Evolutionary conservation across 2,888 invertebrate genomes (phyloP), one percentile per base, ranked within the genome.

Genomic region (Tillus elongatus): DNA sequence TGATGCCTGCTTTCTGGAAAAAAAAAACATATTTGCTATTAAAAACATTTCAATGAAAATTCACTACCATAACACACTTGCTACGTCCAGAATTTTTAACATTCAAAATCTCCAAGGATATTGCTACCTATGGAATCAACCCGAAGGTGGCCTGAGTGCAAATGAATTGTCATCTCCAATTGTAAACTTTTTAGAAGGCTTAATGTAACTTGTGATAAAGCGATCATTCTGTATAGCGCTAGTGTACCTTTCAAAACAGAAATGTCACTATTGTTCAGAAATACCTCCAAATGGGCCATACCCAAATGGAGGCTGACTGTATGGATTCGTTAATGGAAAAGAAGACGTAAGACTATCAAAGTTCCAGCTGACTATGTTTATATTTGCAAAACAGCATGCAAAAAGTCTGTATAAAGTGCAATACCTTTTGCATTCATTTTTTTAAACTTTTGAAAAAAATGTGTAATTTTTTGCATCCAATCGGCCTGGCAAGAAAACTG

Each of bases 401-500:
- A 13, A 32, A 32, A 14, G 4, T 13, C 32, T 13, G 10, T 51
- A 53, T 35, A 24, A 36, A 15, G 44, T 45, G 10, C 30, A 44
- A 30, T 47, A 43, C 27, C 30, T 52, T 24, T 14, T 33, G 4
- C 33, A 37, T 32, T n/a, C 36, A 9, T 45, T 45, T 32, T 51
- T 47, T 26, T 16, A 28, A 9, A 40, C 44, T 13, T 44, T 37
- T 36, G 15, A 39, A 3, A 13, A 39, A 4, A 19, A n/a, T 19
- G n/a, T 13, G 16, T 15, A 36, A 10, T 9, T 14, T 9, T 45
- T 34, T 13, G 8, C 10, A 2, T 45, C 42, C 4, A 51, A 48
- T 16, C 36, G 47, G 8, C 49, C 51, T 6, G 51, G 49, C 3
- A 36, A 10, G 8, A 47, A 42, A 29, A 15, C 37, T 9, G 41